Evolutionary conservation across 2,797 vertebrate genomes (phyloP), one percentile per base, ranked within the genome.

Genomic region (Pseudotriccus pelzelni): DNA sequence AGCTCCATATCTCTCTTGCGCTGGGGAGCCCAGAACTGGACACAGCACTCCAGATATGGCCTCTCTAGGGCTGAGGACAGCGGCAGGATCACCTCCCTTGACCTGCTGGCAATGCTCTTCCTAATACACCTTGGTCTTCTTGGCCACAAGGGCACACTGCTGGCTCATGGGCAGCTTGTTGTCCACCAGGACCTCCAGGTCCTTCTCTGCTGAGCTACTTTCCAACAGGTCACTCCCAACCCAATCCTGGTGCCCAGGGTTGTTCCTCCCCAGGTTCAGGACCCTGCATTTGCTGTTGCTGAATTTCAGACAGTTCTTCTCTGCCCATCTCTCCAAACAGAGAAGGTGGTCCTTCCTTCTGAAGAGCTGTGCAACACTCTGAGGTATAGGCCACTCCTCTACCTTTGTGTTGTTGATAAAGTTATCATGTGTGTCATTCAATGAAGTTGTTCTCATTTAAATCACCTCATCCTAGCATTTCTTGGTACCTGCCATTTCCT

Each of bases 201-300:
- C 39, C 85, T 41, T 81, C 39, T 47, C 68, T 25, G 23, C 53
- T 36, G 47, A 68, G 21, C 14, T 67, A 24, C 14, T 60, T 41
- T 36, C 14, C 34, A 63, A 21, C 41, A 23, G 21, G 3, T 32
- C 12, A 22, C 7, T 14, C 30, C 25, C 1, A 0, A 47, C 2
- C 7, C 30, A 53, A 10, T 36, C 8, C 14, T 68, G 23, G 1
- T 74, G 39, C 46, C 20, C 8, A 16, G 25, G 7, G 5, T 37
- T 55, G 8, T 37, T 55, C n/a, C 14, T 62, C 19, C 32, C 3
- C 36, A 69, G 6, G 6, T 49, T 4, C 36, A 50, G 63, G 36
- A 63, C 18, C 4, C 13, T 69, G 32, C 13, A 21, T 62, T 75
- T 69, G 36, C 16, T 11, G n/a, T n/a, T 49, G 39, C 32, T 37